These are phyloP conservation scores for Phalacrocorax brasilianus DNA, from an alignment of 2,113 vertebrate genomes.

Conservation along the genomic window DNA sequence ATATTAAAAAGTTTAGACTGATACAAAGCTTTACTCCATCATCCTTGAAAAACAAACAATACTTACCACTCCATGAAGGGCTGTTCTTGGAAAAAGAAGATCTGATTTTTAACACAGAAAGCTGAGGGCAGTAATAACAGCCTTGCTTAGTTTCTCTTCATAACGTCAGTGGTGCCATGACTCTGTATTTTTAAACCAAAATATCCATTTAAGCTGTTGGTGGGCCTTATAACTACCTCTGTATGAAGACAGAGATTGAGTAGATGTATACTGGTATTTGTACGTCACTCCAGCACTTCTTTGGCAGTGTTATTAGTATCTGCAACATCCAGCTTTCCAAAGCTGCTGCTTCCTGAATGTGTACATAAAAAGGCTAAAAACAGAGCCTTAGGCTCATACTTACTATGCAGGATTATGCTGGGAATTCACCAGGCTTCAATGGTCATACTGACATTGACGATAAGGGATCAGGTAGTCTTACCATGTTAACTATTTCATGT, in stretches of 20 bases:
- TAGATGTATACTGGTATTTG: neutral
- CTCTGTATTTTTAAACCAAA: neutral
- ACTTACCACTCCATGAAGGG: neutral
- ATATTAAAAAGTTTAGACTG: conserved; percentile 7
- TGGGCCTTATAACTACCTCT: neutral
- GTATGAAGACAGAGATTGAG: neutral
- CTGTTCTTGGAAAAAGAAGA: conserved; percentile 12
- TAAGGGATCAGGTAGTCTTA: neutral
- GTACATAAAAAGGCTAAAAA: neutral
- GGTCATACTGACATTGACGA: neutral
- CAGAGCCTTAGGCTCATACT: neutral
- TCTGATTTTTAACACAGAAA: neutral
- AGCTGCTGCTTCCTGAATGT: conserved; percentile 1
- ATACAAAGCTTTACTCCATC: conserved; percentile 8
- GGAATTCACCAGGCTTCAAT: neutral
- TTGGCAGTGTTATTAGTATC: neutral
- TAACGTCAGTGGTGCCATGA: neutral
- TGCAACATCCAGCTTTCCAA: conserved; percentile 10
- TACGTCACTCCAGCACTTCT: neutral
- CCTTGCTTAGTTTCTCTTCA: neutral
- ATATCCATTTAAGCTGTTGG: neutral
- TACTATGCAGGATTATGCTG: neutral
- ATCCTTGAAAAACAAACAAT: conserved; percentile 28
- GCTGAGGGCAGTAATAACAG: neutral
- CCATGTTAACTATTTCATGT: neutral